phyloP scores from a whole-genome alignment of 2,113 vertebrate species.

The Tachysurus fulvidraco region DNA sequence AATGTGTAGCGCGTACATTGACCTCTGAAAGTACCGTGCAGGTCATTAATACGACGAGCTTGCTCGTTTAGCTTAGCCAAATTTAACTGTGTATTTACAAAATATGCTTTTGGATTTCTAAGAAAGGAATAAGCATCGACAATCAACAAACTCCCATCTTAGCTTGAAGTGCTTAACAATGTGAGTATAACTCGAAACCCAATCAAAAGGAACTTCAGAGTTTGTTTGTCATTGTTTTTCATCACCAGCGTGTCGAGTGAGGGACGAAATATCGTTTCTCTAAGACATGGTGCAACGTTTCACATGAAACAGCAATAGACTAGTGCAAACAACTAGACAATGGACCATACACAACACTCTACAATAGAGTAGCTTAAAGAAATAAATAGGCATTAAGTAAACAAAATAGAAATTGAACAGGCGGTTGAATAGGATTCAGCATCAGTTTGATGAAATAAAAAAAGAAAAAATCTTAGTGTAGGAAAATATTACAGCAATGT shows the following conservation, averaged over 20 bases:
- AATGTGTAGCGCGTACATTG: conserved; percentile 7
- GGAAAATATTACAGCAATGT: no score
- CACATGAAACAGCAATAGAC: background rate
- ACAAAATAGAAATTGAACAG: background rate
- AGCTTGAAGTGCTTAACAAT: background rate
- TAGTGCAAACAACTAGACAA: background rate
- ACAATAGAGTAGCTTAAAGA: background rate
- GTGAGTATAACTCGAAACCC: background rate
- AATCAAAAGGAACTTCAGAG: background rate
- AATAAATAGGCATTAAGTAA: background rate
- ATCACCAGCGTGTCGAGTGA: background rate
- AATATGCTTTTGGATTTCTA: background rate
- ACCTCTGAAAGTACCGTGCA: conserved; percentile 13
- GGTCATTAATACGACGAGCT: background rate
- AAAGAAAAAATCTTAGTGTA: no score
- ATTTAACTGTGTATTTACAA: background rate
- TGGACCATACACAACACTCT: background rate
- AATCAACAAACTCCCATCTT: background rate
- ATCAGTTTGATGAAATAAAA: background rate
- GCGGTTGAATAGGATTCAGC: background rate
- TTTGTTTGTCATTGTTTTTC: background rate
- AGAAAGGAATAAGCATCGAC: background rate
- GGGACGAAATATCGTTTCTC: background rate
- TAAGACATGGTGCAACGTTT: background rate
- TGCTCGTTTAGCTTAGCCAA: background rate